phyloP scores from a whole-genome alignment of 2,113 vertebrate genomes.

The Hippoglossus stenolepis region DNA sequence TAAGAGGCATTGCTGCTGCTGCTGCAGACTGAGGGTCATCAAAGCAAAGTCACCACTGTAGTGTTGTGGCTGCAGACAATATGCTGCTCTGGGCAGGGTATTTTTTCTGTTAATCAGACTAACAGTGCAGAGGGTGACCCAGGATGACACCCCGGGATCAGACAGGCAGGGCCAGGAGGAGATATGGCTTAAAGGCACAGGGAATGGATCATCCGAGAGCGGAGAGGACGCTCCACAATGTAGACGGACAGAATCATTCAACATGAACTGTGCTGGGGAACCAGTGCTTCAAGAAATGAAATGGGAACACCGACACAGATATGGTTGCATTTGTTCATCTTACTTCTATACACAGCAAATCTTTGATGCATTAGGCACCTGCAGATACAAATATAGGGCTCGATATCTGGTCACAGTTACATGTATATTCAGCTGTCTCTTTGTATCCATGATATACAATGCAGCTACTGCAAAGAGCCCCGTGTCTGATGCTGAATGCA shows the following conservation, averaged over 20 bases:
- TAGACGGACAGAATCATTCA: conserved; percentile 20
- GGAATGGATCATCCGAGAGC: conserved; percentile 21
- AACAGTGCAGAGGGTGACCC: conserved; percentile 52
- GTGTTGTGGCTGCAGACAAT: conserved; percentile 52
- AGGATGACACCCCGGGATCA: conserved; percentile 39
- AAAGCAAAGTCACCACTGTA: conserved; percentile 60
- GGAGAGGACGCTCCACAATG: conserved; percentile 17
- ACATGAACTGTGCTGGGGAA: neutral
- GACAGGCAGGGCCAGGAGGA: conserved; percentile 37
- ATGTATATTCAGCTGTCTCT: neutral
- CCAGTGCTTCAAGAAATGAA: conserved; percentile 25
- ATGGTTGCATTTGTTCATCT: conserved; percentile 17
- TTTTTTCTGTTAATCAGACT: conserved; percentile 71
- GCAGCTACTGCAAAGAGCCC: conserved; percentile 1
- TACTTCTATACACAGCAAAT: neutral
- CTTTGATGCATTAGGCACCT: conserved; percentile 18
- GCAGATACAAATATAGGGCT: conserved; percentile 1
- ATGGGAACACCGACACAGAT: conserved; percentile 26
- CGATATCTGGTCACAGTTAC: conserved; percentile 8
- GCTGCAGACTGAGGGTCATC: conserved; percentile 48
- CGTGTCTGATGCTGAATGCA: conserved; percentile 15
- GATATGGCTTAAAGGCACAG: neutral
- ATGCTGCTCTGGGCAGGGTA: conserved; percentile 42
- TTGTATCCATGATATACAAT: conserved; percentile 26
- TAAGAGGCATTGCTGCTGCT: conserved; percentile 30